Evolutionary conservation across 2,797 vertebrate species (phyloP).

Genomic region (Poeciliopsis infans): DNA sequence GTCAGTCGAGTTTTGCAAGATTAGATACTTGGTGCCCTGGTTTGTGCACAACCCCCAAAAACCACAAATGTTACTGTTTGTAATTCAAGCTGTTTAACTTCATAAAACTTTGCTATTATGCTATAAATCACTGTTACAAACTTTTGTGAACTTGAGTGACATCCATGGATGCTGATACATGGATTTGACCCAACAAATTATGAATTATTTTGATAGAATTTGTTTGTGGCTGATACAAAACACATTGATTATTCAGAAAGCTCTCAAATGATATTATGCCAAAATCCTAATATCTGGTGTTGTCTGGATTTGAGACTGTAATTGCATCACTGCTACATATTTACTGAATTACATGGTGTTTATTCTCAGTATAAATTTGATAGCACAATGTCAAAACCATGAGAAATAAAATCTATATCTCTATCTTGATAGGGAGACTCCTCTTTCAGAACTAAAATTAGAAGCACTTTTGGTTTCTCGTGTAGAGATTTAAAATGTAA

Average conservation of each 20-base stretch:
- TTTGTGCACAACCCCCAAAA: not conserved
- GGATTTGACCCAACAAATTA: no score
- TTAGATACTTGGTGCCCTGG: not conserved
- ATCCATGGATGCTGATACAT: not conserved
- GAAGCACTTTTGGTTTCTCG: not conserved
- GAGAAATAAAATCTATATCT: not conserved
- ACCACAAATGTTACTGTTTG: not conserved
- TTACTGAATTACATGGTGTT: not conserved
- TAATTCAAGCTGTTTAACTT: not conserved
- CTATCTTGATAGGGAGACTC: not conserved
- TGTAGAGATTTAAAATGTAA: constrained; percentile 13
- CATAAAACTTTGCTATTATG: not conserved
- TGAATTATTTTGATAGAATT: not conserved
- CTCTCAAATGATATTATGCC: not conserved
- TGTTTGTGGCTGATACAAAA: not conserved
- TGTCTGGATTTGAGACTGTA: not conserved
- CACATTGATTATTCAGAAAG: not conserved
- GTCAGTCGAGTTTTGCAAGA: not conserved
- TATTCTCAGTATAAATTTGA: not conserved
- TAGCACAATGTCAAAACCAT: not conserved
- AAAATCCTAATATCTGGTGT: not conserved
- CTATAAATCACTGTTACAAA: not conserved
- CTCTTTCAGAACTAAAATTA: not conserved
- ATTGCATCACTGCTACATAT: not conserved
- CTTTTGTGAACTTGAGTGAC: not conserved